Base-by-base conservation (phyloP, 2,888 invertebrate genomes). In the Dolichomitus sp. region DNA sequence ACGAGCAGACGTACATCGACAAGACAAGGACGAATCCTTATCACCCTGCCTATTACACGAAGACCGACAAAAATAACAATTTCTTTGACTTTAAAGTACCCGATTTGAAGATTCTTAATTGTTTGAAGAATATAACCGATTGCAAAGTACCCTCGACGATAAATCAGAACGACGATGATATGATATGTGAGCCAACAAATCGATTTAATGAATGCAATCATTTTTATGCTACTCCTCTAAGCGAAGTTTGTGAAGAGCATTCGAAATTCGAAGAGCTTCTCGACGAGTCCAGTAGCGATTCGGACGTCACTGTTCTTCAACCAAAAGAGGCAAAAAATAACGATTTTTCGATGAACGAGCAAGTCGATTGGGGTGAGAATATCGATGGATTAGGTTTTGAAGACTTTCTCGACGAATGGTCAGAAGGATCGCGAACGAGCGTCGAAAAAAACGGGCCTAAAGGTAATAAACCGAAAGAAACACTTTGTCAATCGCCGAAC, bases 251-350 rank as follows among this genome's bases (percentile, higher is more conserved):
- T 6, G n/a, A 76, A 11, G 73, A 69, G 9, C 66, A 80, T 37
- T 84, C 86, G 7, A 87, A 83, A 57, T 92, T 91, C 27, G 90
- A 91, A 78, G 84, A 88, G 63, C 70, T 92, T 40, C 85, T 92
- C 2, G 89, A 91, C 17, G 90, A 91, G n/a, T 86, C 85, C 9
- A 81, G 57, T 23, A 50, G 17, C 33, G 76, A 69, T 33, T 48
- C 27, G 11, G 54, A 66, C 11, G 54, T 33, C 1, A 73, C 68
- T 17, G 14, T 23, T 50, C 57, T 65, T 23, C 45, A 52, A 19
- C 11, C 37, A 1, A 30, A 40, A 17, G 42, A 5, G 45, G 4
- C 5, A 3, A 23, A 61, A 6, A 33, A 61, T 5, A 11, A 69
- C 3, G 76, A 74, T 59, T 63, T 42, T 54, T 50, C 80, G 17